A percentile compares a stretch with the other conserved stretches of the same genome.
Evolutionary conservation across 2,888 invertebrate genomes (phyloP).

Genomic region (Stomorhina lunata): DNA sequence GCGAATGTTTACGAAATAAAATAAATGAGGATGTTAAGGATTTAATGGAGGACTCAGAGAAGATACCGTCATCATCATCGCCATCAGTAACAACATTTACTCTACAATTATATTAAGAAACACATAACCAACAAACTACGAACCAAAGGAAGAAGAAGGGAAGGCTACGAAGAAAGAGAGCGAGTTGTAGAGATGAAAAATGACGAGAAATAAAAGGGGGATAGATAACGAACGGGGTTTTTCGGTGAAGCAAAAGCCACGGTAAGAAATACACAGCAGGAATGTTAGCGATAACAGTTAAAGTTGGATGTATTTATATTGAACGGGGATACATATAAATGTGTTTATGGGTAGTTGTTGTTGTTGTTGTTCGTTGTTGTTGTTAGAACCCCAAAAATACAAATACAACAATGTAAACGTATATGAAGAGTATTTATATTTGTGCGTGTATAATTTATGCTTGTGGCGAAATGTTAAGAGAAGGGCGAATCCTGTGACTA

Average conservation of each 20-base stretch:
- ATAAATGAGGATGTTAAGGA: slow-evolving; percentile 52
- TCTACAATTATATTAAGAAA: slow-evolving; percentile 39
- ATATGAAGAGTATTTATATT: background rate
- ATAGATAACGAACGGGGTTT: slow-evolving; percentile 36
- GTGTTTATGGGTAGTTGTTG: no score
- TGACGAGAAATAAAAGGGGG: background rate
- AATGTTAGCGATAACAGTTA: slow-evolving; percentile 58
- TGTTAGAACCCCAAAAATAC: slow-evolving; percentile 34
- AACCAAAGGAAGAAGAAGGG: background rate
- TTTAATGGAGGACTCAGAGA: slow-evolving; percentile 57
- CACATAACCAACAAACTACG: slow-evolving; percentile 33
- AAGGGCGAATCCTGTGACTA: slow-evolving; percentile 57
- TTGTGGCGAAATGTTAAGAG: slow-evolving; percentile 51
- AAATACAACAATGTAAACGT: slow-evolving; percentile 6
- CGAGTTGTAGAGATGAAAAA: background rate
- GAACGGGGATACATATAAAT: slow-evolving; percentile 26
- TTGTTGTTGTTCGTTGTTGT: no score
- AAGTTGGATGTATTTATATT: slow-evolving; percentile 41
- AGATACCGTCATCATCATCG: slow-evolving; percentile 53
- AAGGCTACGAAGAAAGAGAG: slow-evolving; percentile 22
- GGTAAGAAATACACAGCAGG: slow-evolving; percentile 50
- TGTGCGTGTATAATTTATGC: slow-evolving; percentile 36
- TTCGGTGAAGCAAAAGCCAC: slow-evolving; percentile 55
- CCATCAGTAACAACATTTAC: slow-evolving; percentile 19
- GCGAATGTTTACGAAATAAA: slow-evolving; percentile 46